Evolutionary conservation across 2,888 invertebrate genomes (phyloP), one percentile per base, ranked within the genome.

Genomic region (Antheraea assamensis): DNA sequence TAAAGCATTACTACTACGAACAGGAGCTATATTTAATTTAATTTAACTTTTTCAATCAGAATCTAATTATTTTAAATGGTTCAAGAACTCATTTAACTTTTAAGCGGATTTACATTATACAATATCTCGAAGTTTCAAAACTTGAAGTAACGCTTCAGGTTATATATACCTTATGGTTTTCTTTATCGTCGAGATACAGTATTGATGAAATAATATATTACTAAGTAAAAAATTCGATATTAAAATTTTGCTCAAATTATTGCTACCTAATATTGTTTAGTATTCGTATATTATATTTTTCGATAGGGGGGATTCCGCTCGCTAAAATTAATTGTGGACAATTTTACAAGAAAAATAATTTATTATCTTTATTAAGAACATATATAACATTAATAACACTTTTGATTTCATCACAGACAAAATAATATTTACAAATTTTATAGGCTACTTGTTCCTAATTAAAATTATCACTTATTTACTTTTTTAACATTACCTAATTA

Each of bases 371-470:
- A 13, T 42, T 42, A 10, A 1, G 27, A 30, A 64, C 4, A 30
- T 64, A 64, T 17, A 64, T 5, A 64, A 27, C 30, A 64, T 17
- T 30, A 61, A 27, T 24, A 64, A 30, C 27, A 64, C 61, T 15
- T 17, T 15, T 64, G 30, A 64, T 64, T 64, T 27, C 61, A 64
- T 64, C 61, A 64, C 61, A 64, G 61, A 64, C 30, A 17, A 30
- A 13, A 42, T 58, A 58, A 58, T 58, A 58, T 58, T 58, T 24
- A 64, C 61, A 64, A 64, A n/a, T n/a, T 64, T 64, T 30, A 64
- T 17, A 58, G 30, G 17, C 19, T 17, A 30, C 3, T 5, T 30
- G 5, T 17, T 27, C 30, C 15, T 27, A 30, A 13, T 64, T 64
- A 64, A 5, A 64, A 64, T 64, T 17, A 64, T 30, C 15, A 64